These are phyloP conservation scores for Oceanites oceanicus DNA, from an alignment of 2,113 vertebrate genomes.

Conservation along the genomic window DNA sequence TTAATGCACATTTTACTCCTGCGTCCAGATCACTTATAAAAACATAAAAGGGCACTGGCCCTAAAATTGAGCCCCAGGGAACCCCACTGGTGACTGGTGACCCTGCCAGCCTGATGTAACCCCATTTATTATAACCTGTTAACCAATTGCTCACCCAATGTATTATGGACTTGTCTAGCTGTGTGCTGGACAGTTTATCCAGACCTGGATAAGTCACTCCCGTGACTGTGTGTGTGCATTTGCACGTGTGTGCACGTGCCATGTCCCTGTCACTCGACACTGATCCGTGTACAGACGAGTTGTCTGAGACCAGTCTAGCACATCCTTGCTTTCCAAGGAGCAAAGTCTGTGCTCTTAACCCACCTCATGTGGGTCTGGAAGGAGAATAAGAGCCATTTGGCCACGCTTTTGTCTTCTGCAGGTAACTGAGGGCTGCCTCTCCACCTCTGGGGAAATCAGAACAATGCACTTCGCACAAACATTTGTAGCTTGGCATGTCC, in stretches of 20 bases:
- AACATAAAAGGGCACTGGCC: no score
- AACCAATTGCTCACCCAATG: no score
- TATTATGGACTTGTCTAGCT: no score
- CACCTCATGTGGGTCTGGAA: not conserved
- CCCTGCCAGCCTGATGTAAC: no score
- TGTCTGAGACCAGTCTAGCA: not conserved
- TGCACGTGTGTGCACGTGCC: accelerated
- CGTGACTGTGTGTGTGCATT: accelerated
- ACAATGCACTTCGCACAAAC: not conserved
- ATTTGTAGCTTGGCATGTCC: not conserved
- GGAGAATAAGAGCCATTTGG: not conserved
- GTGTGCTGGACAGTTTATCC: no score
- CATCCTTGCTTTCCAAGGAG: not conserved
- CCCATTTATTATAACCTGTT: no score
- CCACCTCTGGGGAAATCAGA: not conserved
- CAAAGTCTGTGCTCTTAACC: not conserved
- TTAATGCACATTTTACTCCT: no score
- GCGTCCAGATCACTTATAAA: no score
- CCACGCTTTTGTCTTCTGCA: not conserved
- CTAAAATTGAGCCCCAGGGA: no score
- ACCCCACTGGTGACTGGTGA: no score
- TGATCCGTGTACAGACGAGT: accelerated
- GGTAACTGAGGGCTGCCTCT: not conserved
- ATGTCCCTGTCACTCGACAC: not conserved
- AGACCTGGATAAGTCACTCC: no score